Percentiles rank a stretch among this genome's conserved stretches.
Evolutionary conservation across 2,113 vertebrate species (phyloP).

Genomic region (Tachuris rubrigastra): DNA sequence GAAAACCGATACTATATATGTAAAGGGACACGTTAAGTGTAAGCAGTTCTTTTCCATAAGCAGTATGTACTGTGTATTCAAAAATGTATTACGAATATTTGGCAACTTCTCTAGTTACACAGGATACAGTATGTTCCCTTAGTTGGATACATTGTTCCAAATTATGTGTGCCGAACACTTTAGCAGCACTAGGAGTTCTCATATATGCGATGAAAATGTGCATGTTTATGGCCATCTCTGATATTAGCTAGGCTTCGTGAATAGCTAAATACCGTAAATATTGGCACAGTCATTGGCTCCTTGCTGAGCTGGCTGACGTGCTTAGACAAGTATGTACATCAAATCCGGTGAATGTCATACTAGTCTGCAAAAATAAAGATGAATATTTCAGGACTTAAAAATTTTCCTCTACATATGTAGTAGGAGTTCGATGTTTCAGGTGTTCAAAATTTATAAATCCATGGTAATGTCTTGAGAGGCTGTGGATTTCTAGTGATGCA

Average conservation of each 20-base stretch:
- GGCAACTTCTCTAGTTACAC: not conserved
- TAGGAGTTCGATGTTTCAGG: not conserved
- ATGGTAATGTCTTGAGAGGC: not conserved
- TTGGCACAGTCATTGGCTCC: rapidly evolving
- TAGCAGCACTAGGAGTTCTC: not conserved
- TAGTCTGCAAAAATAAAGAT: not conserved
- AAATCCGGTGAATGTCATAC: not conserved
- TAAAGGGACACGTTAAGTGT: not conserved
- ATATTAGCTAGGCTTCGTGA: not conserved
- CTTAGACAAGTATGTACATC: not conserved
- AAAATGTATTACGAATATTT: not conserved
- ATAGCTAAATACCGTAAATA: not conserved
- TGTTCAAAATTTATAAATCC: not conserved
- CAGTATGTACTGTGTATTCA: not conserved
- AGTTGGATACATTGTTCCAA: rapidly evolving
- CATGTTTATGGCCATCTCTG: not conserved
- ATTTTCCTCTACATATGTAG: not conserved
- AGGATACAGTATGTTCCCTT: not conserved
- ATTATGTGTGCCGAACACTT: not conserved
- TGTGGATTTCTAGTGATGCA: not conserved
- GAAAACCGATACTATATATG: rapidly evolving
- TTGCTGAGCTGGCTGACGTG: not conserved
- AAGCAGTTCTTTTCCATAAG: not conserved
- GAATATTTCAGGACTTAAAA: not conserved
- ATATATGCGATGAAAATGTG: not conserved